Percentiles rank a stretch among this genome's conserved stretches.
Conservation (phyloP, 1,140 invertebrate genomes). For the Pristionchus pacificus region DNA sequence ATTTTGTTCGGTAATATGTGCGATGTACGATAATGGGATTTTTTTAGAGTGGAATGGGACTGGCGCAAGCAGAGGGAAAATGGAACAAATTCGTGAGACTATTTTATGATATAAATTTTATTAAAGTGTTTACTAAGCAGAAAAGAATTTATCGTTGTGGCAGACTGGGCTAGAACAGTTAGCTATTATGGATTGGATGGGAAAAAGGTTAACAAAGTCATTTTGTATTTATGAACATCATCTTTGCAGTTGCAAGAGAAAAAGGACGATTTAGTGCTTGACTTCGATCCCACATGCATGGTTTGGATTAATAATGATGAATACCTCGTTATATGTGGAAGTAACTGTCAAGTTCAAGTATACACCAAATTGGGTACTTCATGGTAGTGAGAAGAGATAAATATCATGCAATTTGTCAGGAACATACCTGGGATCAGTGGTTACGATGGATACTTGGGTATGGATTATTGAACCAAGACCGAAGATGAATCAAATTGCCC, state of each 20-base stretch:
- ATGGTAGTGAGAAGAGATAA: neutral
- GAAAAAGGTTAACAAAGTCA: constrained; percentile 68
- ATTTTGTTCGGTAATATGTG: no score
- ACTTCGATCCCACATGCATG: constrained; percentile 76
- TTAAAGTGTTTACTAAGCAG: no score
- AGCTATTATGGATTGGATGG: constrained; percentile 82
- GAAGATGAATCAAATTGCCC: constrained; percentile 70
- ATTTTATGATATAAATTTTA: no score
- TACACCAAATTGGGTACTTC: constrained; percentile 79
- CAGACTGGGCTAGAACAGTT: constrained; percentile 87
- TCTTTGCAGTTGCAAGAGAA: constrained; percentile 25
- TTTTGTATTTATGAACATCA: no score
- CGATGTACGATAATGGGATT: no score
- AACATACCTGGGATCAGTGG: constrained; percentile 67
- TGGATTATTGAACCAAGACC: constrained; percentile 78
- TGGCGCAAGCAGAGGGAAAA: constrained; percentile 2
- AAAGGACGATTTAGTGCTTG: constrained; percentile 69
- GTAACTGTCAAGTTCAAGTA: constrained; percentile 72
- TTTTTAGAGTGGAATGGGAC: neutral
- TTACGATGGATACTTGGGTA: constrained; percentile 75
- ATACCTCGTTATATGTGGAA: constrained; percentile 78
- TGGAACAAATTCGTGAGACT: no score
- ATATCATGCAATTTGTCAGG: constrained; percentile 9
- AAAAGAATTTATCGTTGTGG: constrained; percentile 72
- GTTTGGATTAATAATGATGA: constrained; percentile 74